A percentile compares a stretch with the other conserved stretches of the same genome.
Evolutionary conservation across 1,140 invertebrate genomes (phyloP).

Genomic region (Calephelis nemesis): DNA sequence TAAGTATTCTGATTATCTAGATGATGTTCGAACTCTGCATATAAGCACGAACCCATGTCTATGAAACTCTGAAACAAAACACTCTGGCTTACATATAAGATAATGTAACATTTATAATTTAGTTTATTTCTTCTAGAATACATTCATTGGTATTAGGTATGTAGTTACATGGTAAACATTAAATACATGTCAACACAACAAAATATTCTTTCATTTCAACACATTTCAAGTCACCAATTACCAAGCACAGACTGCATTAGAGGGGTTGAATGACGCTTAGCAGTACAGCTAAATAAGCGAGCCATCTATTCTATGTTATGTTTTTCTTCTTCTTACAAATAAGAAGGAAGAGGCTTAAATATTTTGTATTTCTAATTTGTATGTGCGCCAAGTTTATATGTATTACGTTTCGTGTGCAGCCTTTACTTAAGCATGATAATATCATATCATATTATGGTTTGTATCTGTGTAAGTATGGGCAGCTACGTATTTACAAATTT

Average conservation of each 20-base stretch:
- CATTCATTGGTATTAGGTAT: constrained; percentile 67
- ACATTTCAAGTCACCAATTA: constrained; percentile 48
- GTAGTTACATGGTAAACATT: constrained; percentile 75
- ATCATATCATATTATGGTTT: no score
- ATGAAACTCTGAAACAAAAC: constrained; percentile 37
- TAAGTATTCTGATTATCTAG: neutral
- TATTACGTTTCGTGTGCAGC: no score
- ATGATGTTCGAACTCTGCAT: constrained; percentile 11
- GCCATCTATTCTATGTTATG: neutral
- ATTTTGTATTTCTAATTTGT: neutral
- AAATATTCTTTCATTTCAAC: constrained; percentile 73
- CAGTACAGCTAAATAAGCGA: neutral
- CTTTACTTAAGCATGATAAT: no score
- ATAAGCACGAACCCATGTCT: constrained; percentile 40
- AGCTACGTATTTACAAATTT: no score
- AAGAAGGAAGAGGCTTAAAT: neutral
- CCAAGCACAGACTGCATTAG: constrained; percentile 19
- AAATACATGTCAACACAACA: constrained; percentile 77
- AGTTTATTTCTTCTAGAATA: constrained; percentile 55
- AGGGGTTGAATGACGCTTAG: neutral
- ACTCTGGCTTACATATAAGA: constrained; percentile 58
- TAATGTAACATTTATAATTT: constrained; percentile 58
- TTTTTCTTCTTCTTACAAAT: neutral
- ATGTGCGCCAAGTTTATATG: neutral
- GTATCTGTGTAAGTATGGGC: no score